Evolutionary conservation across 2,888 invertebrate genomes (phyloP), one percentile per base, ranked within the genome.

Genomic region (Deilephila elpenor): DNA sequence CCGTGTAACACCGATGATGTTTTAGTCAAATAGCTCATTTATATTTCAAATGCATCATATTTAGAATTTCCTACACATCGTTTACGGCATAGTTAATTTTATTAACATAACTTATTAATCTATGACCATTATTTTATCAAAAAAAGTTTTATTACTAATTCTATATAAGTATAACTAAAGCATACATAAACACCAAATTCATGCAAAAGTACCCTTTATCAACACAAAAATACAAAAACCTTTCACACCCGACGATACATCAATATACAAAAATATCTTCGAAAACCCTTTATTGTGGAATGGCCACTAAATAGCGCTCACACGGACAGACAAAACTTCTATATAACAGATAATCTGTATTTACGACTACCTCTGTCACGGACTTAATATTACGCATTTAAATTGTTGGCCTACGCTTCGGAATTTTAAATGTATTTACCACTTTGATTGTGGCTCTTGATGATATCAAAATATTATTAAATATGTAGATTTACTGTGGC

Each of bases 281-380:
- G n/a, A 62, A 64, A 67, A 51, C 51, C 67, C 25, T 51, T 51
- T 25, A 44, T 67, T 67, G 44, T 67, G 60, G 20, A 14, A 25
- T 71, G 59, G 37, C 71, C 25, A 44, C 60, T 71, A 59, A 71
- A 71, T 67, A 60, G 59, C 71, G 59, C 59, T 59, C 73, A 29
- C 29, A 71, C 70, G 37, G 34, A 56, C 70, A 60, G 73, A 70
- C 71, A 70, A 73, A 70, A 60, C 59, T 73, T 70, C 60, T 60
- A 70, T 73, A 73, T 73, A 32, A 72, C 70, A 76, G 70, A 74
- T 80, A 78, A 80, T 78, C 79, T 71, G 74, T 77, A 79, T 80
- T 80, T 80, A 80, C 75, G 78, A 74, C 72, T 32, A 37, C 72
- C 59, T 64, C 71, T 78, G 77, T 80, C 80, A 79, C 59, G 67